Evolutionary conservation across 2,888 invertebrate species (phyloP), one percentile per base, ranked within the genome.

Genomic region (Eristalinus aeneus): DNA sequence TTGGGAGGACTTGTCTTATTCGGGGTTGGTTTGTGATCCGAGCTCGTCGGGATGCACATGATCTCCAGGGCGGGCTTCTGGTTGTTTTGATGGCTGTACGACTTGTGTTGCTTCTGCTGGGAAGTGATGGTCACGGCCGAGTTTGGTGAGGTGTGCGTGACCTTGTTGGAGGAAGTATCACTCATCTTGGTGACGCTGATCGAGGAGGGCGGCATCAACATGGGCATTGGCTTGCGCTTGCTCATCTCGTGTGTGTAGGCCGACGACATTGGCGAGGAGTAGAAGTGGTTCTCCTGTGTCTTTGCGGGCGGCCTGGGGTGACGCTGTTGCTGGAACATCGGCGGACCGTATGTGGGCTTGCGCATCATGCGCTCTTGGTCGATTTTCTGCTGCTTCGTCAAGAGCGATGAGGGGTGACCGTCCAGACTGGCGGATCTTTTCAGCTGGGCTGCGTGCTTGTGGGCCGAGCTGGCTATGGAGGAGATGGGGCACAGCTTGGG

Each of bases 391-490:
- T 91, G 91, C 68, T 90, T 90, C 0, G 88, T 73, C 23, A 88
- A 71, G 6, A 80, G 23, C 1, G 86, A 73, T 27, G 88, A 67
- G 0, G 88, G 88, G 64, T 89, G 89, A 4, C 92, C 90, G 64
- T 92, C 92, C n/a, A 92, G 85, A 5, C 91, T 91, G 0, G 90
- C 88, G 0, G 92, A 91, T 0, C 92, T 89, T 83, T 92, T 92
- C 4, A 91, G 69, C 12, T 89, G 89, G 11, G 89, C 88, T 8
- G 89, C 85, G 54, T 90, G 91, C 84, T 92, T 90, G 75, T 91
- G 91, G 31, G 90, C 91, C 1, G 91, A 88, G 87, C 92, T 92
- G 58, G 92, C 92, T 53, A 92, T 92, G 20, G 92, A 91, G 1
- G 91, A 89, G 8, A 91, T 90, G 10, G 91, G 90, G 23, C 86